A percentile compares a stretch with the other conserved stretches of the same genome.
Evolutionary conservation across 2,797 vertebrate genomes (phyloP).

Genomic region (Spinus pinus): DNA sequence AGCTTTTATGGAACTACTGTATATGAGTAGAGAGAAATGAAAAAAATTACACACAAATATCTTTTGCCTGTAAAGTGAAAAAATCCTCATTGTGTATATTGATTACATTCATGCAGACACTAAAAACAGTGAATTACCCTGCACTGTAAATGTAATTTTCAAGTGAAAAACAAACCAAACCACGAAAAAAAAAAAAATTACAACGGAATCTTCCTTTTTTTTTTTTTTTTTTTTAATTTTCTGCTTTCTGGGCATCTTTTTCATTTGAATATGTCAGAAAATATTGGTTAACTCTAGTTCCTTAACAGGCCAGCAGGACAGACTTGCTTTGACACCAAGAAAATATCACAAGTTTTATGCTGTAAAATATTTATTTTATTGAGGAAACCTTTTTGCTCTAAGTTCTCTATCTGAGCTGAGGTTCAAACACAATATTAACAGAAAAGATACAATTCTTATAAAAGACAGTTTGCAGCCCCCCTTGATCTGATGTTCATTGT

Average conservation of each 20-base stretch:
- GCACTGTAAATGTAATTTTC: not conserved
- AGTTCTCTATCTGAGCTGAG: not conserved
- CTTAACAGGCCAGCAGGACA: not conserved
- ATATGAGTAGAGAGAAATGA: not conserved
- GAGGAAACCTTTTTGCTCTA: not conserved
- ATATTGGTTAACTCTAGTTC: not conserved
- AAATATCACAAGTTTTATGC: not conserved
- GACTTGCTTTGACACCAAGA: not conserved
- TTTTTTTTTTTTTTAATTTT: not conserved
- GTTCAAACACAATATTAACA: not conserved
- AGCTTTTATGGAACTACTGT: not conserved
- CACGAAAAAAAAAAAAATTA: not conserved
- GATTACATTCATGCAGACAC: not conserved
- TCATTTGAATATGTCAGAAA: not conserved
- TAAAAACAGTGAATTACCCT: not conserved
- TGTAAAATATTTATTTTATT: not conserved
- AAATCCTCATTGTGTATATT: not conserved
- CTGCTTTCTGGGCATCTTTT: not conserved
- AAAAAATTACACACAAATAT: not conserved
- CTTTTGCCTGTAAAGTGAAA: not conserved
- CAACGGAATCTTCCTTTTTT: accelerated
- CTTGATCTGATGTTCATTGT: not conserved
- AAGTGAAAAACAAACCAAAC: not conserved
- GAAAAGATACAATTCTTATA: not conserved
- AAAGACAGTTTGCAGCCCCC: not conserved